phyloP scores from a whole-genome alignment of 1,140 invertebrate genomes.

The Dendroctonus ponderosae region DNA sequence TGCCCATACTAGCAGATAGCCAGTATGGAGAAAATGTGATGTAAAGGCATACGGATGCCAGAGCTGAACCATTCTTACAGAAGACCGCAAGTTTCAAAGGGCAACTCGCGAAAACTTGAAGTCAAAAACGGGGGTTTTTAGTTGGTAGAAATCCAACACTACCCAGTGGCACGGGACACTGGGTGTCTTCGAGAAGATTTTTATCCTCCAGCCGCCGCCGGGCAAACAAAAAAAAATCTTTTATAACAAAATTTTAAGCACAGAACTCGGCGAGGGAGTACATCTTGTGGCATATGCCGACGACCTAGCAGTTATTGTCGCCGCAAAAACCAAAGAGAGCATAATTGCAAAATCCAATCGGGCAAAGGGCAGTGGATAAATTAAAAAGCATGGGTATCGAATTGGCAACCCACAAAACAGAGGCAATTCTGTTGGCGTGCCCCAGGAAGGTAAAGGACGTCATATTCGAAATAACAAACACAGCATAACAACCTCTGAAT shows the following conservation, averaged over 20 bases:
- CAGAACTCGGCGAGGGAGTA: neutral
- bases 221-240: too few relatives aligned
- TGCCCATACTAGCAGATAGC: too few relatives aligned
- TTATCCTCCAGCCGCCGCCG: too few relatives aligned
- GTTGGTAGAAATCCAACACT: too few relatives aligned
- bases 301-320: conserved; percentile 16
- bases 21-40: too few relatives aligned
- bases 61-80: too few relatives aligned
- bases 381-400: neutral
- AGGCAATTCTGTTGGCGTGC: conserved; percentile 8
- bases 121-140: too few relatives aligned
- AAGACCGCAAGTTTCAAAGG: too few relatives aligned
- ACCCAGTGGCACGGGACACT: too few relatives aligned
- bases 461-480: neutral
- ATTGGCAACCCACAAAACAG: conserved; percentile 12
- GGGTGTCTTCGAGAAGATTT: too few relatives aligned
- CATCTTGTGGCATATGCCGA: conserved; percentile 21
- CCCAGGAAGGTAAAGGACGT: neutral
- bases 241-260: conserved; percentile 12
- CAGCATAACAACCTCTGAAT: neutral
- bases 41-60: too few relatives aligned
- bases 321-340: neutral
- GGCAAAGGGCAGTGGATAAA: neutral
- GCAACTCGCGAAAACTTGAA: too few relatives aligned
- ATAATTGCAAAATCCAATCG: conserved; percentile 1